Evolutionary conservation across 2,797 vertebrate species (phyloP), one percentile per base, ranked within the genome.

Genomic region (Tolypeutes matacus): DNA sequence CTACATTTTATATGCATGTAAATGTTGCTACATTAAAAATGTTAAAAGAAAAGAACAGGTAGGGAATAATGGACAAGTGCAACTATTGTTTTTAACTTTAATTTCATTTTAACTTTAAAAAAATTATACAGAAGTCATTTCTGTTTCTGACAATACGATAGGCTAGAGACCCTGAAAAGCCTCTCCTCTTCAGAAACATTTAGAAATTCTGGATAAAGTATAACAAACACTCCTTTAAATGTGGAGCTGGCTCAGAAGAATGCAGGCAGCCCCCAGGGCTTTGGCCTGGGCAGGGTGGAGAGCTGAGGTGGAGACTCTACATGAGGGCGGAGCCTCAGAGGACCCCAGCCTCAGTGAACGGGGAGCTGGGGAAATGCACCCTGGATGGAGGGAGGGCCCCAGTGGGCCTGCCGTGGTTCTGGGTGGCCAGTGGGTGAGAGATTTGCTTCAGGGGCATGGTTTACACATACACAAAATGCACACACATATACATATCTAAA

Each of bases 181-280:
- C 76, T 70, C 31, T 4, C 36, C 2, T 58, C 29, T 34, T 51
- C 49, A n/a, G 11, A 75, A 91, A 75, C 73, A 65, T 58, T 82
- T 75, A 88, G 60, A 69, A 86, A 73, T 73, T 20, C 21, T 42
- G 51, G 49, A 46, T 58, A 72, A 86, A 72, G 86, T 46, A 25
- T 12, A 72, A 42, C 34, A 31, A 31, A 42, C 11, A 27, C 5
- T 53, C 53, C 51, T 85, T 81, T 36, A 51, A 46, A 31, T 36
- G 42, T 15, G 84, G 62, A 72, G 4, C 51, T 72, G 51, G 15
- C n/a, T 78, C 51, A 8, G 73, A 67, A 31, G 29, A 72, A 70
- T 84, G 69, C 60, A 62, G 56, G 4, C 6, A 23, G 8, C 49
- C 14, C 46, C 23, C 7, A 5, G 4, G 27, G 8, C 0, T 17